These are phyloP conservation scores for Hycleus cichorii DNA, from an alignment of 1,140 invertebrate species.

Conservation along the genomic window DNA sequence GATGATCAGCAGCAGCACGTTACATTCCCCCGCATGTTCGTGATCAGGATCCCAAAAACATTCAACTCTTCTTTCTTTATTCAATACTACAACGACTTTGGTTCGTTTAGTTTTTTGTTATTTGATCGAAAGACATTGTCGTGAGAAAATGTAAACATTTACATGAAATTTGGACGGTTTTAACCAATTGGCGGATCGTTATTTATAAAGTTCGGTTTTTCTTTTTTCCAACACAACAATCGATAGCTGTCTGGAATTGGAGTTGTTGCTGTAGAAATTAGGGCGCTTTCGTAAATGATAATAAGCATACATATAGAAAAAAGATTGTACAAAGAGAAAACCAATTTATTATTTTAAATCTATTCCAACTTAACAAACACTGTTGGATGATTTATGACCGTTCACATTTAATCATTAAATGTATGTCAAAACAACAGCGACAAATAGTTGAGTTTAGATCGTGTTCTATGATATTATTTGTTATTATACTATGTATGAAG, in stretches of 20 bases:
- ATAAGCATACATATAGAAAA: too few relatives aligned
- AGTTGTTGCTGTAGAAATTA: too few relatives aligned
- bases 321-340: too few relatives aligned
- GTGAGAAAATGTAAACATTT: slow-evolving; percentile 20
- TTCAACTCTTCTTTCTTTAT: neutral
- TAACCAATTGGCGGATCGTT: too few relatives aligned
- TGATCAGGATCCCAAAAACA: slow-evolving; percentile 17
- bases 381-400: slow-evolving; percentile 9
- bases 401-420: slow-evolving; percentile 4
- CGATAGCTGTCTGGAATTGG: too few relatives aligned
- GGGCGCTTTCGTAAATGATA: too few relatives aligned
- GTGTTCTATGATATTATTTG: slow-evolving; percentile 3
- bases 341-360: too few relatives aligned
- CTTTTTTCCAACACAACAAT: too few relatives aligned
- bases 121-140: neutral
- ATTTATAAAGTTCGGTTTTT: too few relatives aligned
- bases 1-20: slow-evolving; percentile 4
- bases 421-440: slow-evolving; percentile 11
- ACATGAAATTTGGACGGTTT: slow-evolving; percentile 2
- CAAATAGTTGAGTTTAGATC: slow-evolving; percentile 10
- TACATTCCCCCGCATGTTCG: slow-evolving; percentile 10
- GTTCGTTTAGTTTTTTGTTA: neutral
- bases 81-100: neutral
- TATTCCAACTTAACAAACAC: neutral
- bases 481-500: neutral